Conservation (phyloP, 2,888 invertebrate species). For the Arge pagana region DNA sequence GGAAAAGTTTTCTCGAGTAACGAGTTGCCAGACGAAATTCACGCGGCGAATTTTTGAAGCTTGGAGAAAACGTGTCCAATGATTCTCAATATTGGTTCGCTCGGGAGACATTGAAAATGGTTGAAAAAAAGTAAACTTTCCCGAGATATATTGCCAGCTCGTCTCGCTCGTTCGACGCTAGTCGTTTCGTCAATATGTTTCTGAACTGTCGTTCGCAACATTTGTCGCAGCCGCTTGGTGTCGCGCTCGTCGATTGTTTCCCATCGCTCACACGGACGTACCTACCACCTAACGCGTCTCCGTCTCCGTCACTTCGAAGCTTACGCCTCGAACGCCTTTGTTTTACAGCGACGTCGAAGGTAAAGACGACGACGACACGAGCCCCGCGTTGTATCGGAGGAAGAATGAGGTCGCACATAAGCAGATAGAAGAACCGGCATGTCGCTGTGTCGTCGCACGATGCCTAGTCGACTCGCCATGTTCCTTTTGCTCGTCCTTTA, state of each 20-base stretch:
- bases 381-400: no score
- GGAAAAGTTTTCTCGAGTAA: no score
- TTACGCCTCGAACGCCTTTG: neutral
- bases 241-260: neutral
- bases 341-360: conserved; percentile 17
- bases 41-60: no score
- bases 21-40: no score
- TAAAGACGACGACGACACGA: conserved; percentile 19
- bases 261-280: neutral
- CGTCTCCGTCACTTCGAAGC: no score
- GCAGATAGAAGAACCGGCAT: conserved; percentile 39
- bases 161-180: no score
- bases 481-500: conserved; percentile 50
- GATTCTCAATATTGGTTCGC: no score
- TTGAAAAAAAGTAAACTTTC: no score
- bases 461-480: conserved; percentile 50
- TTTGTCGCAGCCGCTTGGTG: neutral
- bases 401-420: conserved; percentile 49
- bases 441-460: conserved; percentile 44
- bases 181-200: no score
- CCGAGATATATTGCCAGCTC: no score
- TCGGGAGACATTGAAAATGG: no score
- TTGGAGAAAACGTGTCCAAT: no score
- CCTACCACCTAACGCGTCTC: neutral
- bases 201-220: neutral